phyloP scores from a whole-genome alignment of 2,797 vertebrate genomes.

The Hydrophis major region DNA sequence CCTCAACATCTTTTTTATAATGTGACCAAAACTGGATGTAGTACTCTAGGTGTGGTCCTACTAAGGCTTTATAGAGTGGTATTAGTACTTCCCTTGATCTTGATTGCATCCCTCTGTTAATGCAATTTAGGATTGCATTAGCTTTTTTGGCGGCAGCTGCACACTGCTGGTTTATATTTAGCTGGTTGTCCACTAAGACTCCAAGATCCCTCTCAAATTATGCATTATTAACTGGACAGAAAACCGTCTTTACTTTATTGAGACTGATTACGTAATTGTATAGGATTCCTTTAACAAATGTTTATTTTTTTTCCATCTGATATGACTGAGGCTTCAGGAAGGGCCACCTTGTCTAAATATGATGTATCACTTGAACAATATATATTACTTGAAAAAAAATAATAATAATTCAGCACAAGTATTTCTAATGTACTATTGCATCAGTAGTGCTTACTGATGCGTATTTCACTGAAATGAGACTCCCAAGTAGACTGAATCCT shows the following conservation, averaged over 20 bases:
- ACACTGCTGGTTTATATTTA: too few species aligned
- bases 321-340: background rate
- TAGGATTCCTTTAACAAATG: background rate
- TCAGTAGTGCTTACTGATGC: slow-evolving; percentile 6
- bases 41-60: too few species aligned
- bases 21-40: too few species aligned
- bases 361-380: background rate
- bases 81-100: too few species aligned
- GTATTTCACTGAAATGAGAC: slow-evolving; percentile 5
- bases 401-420: background rate
- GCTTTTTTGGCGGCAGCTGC: too few species aligned
- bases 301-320: background rate
- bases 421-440: background rate
- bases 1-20: too few species aligned
- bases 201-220: background rate
- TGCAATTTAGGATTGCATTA: too few species aligned
- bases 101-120: too few species aligned
- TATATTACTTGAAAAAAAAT: background rate
- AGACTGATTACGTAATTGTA: background rate
- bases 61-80: too few species aligned
- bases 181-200: too few species aligned
- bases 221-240: background rate
- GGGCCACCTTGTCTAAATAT: background rate
- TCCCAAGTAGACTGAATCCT: slow-evolving; percentile 18
- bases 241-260: background rate